phyloP scores from a whole-genome alignment of 2,113 vertebrate species.

The Cnemophilus loriae region DNA sequence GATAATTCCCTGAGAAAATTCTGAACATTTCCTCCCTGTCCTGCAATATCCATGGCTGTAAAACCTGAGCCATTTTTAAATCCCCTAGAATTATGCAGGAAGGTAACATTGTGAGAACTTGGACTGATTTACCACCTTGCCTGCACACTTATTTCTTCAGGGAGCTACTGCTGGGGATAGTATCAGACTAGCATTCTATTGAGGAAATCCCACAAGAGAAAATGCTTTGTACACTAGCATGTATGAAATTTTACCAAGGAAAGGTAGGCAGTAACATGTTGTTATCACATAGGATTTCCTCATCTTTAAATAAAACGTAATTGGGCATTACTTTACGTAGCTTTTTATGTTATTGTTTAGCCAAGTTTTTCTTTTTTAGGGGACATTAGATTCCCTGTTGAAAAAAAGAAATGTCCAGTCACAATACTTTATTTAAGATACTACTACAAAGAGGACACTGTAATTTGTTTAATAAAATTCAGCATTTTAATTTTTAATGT shows the following conservation, averaged over 20 bases:
- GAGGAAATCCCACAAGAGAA: neutral
- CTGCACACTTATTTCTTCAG: neutral
- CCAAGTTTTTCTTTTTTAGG: neutral
- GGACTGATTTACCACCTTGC: neutral
- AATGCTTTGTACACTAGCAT: neutral
- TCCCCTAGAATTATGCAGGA: neutral
- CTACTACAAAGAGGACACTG: neutral
- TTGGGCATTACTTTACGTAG: neutral
- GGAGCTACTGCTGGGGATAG: neutral
- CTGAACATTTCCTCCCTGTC: neutral
- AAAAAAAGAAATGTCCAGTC: neutral
- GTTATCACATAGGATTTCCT: neutral
- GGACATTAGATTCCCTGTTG: neutral
- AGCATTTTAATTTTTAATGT: neutral
- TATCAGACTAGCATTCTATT: neutral
- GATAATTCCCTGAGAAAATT: neutral
- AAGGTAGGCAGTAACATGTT: neutral
- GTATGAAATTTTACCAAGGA: neutral
- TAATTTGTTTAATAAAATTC: neutral
- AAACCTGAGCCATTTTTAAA: neutral
- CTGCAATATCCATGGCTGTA: neutral
- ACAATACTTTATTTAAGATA: neutral
- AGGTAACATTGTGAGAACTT: neutral
- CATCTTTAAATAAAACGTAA: neutral
- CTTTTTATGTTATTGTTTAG: neutral